Conservation (phyloP, 2,888 invertebrate species). For the Drosophila paranaensis region DNA sequence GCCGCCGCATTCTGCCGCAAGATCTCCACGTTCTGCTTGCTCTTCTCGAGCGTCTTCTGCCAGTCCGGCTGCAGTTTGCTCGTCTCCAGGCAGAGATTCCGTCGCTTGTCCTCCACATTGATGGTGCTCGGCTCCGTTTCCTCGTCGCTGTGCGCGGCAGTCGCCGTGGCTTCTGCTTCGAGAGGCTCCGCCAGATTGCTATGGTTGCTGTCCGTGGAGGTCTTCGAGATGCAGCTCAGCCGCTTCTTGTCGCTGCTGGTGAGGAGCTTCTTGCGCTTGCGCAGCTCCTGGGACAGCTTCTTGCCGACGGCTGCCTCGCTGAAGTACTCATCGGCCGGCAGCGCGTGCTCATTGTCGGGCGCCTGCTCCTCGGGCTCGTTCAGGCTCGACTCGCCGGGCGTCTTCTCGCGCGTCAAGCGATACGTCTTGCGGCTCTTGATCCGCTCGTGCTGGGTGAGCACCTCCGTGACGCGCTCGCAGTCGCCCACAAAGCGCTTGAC, state of each 20-base stretch:
- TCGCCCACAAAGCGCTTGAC: slow-evolving; percentile 84
- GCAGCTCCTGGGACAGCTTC: slow-evolving; percentile 61
- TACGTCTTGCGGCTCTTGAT: slow-evolving; percentile 85
- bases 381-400: slow-evolving; percentile 71
- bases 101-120: slow-evolving; percentile 83
- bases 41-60: slow-evolving; percentile 84
- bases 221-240: slow-evolving; percentile 84
- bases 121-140: slow-evolving; percentile 79
- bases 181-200: slow-evolving; percentile 64
- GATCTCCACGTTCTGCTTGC: slow-evolving; percentile 84
- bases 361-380: slow-evolving; percentile 61
- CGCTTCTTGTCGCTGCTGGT: slow-evolving; percentile 81
- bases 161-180: slow-evolving; percentile 36
- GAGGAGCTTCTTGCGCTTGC: slow-evolving; percentile 72
- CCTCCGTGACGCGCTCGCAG: slow-evolving; percentile 83
- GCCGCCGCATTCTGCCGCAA: slow-evolving; percentile 81
- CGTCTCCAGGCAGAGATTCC: slow-evolving; percentile 80
- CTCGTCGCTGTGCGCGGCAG: slow-evolving; percentile 74
- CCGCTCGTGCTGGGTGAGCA: slow-evolving; percentile 83
- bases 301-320: slow-evolving; percentile 73
- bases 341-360: slow-evolving; percentile 86
- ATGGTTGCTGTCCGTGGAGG: slow-evolving; percentile 84
- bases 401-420: slow-evolving; percentile 81
- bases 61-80: slow-evolving; percentile 77
- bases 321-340: slow-evolving; percentile 89